These are phyloP conservation scores for Trachops cirrhosus DNA, from an alignment of 2,797 vertebrate genomes.

Conservation along the genomic window DNA sequence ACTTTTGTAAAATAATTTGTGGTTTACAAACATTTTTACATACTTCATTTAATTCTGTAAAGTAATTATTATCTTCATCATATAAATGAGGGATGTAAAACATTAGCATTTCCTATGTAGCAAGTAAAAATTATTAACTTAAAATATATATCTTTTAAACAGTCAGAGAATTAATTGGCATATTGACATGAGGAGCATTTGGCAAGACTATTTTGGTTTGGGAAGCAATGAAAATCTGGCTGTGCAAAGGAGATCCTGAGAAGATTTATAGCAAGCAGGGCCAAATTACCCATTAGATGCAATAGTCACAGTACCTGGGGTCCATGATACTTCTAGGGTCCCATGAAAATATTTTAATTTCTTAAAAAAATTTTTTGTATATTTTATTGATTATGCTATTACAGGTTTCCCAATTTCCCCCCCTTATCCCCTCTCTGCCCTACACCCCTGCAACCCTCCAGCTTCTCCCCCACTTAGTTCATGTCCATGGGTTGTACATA, in stretches of 20 bases:
- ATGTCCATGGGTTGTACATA: too few relatives aligned
- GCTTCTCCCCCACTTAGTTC: too few relatives aligned
- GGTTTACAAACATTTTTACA: slow-evolving; percentile 1
- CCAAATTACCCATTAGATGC: neutral
- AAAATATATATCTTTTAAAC: slow-evolving; percentile 11
- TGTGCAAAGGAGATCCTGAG: neutral
- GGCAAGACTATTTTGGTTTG: neutral
- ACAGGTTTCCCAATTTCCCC: too few relatives aligned
- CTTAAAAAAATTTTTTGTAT: too few relatives aligned
- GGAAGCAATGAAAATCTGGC: neutral
- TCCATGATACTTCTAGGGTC: neutral
- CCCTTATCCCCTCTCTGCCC: too few relatives aligned
- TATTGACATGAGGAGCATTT: neutral
- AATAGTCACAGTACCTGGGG: neutral
- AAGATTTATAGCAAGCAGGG: neutral
- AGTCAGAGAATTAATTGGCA: neutral
- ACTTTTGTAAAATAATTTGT: slow-evolving; percentile 14
- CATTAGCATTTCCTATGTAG: neutral
- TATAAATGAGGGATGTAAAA: neutral
- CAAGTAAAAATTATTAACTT: neutral
- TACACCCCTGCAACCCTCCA: too few relatives aligned
- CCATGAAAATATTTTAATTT: neutral
- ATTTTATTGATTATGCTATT: too few relatives aligned
- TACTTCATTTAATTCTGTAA: slow-evolving; percentile 3
- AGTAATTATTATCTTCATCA: neutral